A percentile compares a stretch with the other conserved stretches of the same genome.
Conservation (phyloP, 2,797 vertebrate genomes). For the Hemibagrus guttatus region DNA sequence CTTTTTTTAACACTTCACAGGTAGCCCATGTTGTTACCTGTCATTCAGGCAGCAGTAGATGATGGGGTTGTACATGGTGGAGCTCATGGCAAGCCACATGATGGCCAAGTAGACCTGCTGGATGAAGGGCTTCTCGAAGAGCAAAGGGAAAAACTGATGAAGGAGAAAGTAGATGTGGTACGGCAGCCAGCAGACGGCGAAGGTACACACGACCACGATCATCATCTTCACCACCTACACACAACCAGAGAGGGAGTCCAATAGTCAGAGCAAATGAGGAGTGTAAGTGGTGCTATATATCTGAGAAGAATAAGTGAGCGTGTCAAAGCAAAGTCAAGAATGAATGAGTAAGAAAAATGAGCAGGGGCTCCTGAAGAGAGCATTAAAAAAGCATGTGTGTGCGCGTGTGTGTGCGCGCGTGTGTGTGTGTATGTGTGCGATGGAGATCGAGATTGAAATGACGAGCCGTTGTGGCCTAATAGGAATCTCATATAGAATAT, state of each 20-base stretch:
- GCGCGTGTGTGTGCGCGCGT: background rate
- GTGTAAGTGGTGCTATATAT: background rate
- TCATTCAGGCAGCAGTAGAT: slow-evolving; percentile 99
- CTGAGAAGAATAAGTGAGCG: background rate
- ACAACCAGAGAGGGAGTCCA: background rate
- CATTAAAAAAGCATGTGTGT: background rate
- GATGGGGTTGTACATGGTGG: slow-evolving; percentile 99
- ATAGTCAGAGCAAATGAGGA: background rate
- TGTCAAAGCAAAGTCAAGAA: slow-evolving; percentile 4
- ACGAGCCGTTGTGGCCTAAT: background rate
- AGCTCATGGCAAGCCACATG: slow-evolving; percentile 99
- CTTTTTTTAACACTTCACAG: background rate
- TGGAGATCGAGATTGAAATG: slow-evolving; percentile 1
- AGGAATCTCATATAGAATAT: slow-evolving; percentile 33
- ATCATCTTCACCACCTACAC: slow-evolving; percentile 98
- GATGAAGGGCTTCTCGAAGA: slow-evolving; percentile 81
- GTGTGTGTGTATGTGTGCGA: background rate
- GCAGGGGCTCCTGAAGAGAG: background rate
- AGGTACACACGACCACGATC: slow-evolving; percentile 94
- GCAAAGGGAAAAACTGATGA: slow-evolving; percentile 79
- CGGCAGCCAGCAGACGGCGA: slow-evolving; percentile 95
- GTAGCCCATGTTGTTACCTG: slow-evolving; percentile 70
- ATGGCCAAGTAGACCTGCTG: slow-evolving; percentile 94
- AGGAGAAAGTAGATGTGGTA: slow-evolving; percentile 95
- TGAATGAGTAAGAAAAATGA: background rate